Evolutionary conservation across 2,113 vertebrate genomes (phyloP).

Genomic region (Nesospiza acunhae): DNA sequence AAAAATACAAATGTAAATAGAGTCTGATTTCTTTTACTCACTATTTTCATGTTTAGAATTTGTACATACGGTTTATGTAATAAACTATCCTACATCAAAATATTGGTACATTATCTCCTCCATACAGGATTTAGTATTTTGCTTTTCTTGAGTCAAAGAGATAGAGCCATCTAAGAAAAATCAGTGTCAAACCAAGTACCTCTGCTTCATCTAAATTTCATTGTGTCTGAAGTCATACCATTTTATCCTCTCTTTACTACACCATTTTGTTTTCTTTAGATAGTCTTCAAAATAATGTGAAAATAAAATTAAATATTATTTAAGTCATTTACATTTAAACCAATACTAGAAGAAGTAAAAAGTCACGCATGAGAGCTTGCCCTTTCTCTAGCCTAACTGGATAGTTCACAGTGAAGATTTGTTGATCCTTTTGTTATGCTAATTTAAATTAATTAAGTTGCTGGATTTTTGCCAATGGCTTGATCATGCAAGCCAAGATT

Average conservation of each 20-base stretch:
- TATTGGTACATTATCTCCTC: background rate
- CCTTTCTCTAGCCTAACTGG: background rate
- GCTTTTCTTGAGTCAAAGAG: background rate
- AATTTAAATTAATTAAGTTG: background rate
- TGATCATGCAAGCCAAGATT: background rate
- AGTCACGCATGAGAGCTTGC: background rate
- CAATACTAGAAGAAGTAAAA: background rate
- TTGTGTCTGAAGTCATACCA: background rate
- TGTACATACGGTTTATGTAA: conserved; percentile 92
- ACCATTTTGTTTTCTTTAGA: background rate
- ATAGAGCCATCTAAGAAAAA: background rate
- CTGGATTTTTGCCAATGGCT: background rate
- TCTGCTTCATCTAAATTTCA: background rate
- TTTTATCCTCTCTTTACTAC: background rate
- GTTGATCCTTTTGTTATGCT: background rate
- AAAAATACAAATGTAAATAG: conserved; percentile 91
- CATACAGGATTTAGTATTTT: background rate
- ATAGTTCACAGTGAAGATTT: background rate
- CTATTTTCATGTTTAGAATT: conserved; percentile 85
- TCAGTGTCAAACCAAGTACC: background rate
- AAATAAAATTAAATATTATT: background rate
- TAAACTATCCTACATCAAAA: conserved; percentile 77
- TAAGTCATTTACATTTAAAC: background rate
- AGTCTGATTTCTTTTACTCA: conserved; percentile 80
- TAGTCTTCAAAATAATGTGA: background rate